These are phyloP conservation scores for Scomber japonicus DNA, from an alignment of 2,113 vertebrate genomes.

Conservation along the genomic window DNA sequence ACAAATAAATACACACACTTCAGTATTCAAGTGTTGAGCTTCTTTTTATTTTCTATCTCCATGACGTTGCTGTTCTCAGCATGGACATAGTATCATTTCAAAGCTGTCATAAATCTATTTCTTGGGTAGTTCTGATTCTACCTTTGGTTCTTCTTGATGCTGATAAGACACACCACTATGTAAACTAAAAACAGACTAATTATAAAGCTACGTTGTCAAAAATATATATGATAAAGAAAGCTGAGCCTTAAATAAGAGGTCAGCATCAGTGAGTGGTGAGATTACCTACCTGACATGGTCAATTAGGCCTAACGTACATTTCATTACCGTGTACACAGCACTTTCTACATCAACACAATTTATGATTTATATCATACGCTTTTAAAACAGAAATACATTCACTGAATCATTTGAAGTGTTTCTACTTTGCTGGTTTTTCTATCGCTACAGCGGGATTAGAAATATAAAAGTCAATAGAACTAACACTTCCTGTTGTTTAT, in stretches of 20 bases:
- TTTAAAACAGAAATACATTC: neutral
- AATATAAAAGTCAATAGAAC: neutral
- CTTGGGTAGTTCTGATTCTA: neutral
- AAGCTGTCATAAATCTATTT: neutral
- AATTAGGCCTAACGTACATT: neutral
- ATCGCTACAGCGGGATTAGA: too few species aligned
- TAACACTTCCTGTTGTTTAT: neutral
- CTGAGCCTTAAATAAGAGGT: neutral
- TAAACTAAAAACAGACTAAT: neutral
- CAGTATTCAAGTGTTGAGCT: neutral
- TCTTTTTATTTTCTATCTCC: too few species aligned
- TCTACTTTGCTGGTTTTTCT: too few species aligned
- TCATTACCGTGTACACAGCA: neutral
- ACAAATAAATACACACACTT: slow-evolving; percentile 36
- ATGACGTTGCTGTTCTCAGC: neutral
- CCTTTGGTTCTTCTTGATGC: neutral
- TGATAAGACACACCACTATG: neutral
- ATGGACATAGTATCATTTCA: neutral
- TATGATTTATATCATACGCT: neutral
- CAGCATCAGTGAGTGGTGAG: neutral
- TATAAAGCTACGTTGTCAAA: too few species aligned
- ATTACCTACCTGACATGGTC: neutral
- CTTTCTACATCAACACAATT: neutral
- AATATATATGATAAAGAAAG: too few species aligned
- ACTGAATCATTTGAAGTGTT: neutral